Base-by-base conservation (phyloP, 2,888 invertebrate genomes). In the Leptopilina myrica region DNA sequence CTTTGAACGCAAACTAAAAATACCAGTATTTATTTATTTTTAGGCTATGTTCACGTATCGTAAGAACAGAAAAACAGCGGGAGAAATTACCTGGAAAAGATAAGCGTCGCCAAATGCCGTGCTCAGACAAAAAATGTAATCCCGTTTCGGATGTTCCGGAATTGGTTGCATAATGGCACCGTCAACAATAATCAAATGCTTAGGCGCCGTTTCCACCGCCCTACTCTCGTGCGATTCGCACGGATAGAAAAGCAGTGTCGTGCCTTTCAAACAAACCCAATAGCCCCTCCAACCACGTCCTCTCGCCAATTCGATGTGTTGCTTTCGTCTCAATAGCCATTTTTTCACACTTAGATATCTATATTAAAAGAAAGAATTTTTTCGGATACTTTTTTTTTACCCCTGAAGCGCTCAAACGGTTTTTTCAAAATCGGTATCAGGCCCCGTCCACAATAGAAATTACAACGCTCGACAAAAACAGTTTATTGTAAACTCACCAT, bases 251-350 rank as follows among this genome's bases (percentile, higher is more conserved):
- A 98, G 95, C 80, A 99, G 93, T 69, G 98, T 98, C 81, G 98
- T 98, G 86, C 99, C 99, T 92, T 98, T 99, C 87, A 99, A 94
- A 92, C 98, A 98, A 78, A 99, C 98, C 98, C 98, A 99, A 92
- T 99, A 99, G 84, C 98, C 98, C 92, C 98, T 98, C 99, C 99
- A 99, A 85, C 98, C 98, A 66, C 98, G 95, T 92, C 98, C 98
- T 80, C 98, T 95, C 67, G 98, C 98, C 92, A 99, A 93, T 93
- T 98, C 98, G 91, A 98, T 97, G 93, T 98, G 98, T 93, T 98
- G 97, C 92, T 98, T 98, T 93, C 98, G 98, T 88, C 98, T 96
- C 85, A 98, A 94, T 87, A 99, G 93, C 99, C 99, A 99, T 93
- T 99, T 99, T 93, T 99, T 99, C 88, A 99, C 98, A 92, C 98